Base-by-base conservation (phyloP, 2,113 vertebrate species). In the Tachuris rubrigastra region DNA sequence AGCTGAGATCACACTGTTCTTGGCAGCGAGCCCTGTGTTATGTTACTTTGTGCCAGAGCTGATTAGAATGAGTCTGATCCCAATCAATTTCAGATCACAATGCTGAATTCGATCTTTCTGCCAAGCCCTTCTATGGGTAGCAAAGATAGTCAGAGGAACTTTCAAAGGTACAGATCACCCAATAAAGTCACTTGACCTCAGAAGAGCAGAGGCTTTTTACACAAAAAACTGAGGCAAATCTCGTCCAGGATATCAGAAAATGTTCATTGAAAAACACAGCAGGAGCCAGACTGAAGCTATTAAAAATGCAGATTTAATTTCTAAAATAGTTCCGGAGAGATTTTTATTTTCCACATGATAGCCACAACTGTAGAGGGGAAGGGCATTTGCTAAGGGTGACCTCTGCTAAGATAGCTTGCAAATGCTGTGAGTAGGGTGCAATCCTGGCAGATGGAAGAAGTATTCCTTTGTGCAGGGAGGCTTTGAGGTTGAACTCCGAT, bases 21-120 rank as follows among this genome's bases (percentile, higher is more conserved):
- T 96, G 94, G 96, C 92, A 95, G 68, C 89, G 78, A 35, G 81
- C 93, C 94, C 66, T 55, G 2, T 73, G 60, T 83, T 93, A 14
- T 72, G 56, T 68, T 88, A 53, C 60, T 95, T 63, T 90, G 53
- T 95, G 88, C 85, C 80, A 90, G 69, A 81, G 60, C 72, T 97
- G 90, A 96, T 97, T 92, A 92, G 88, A 86, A 52, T 89, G 62
- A 94, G 52, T 55, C 78, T 83, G 94, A 94, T 96, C 52, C 55
- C 84, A 96, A 94, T 87, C 88, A 95, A 90, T 90, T 94, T 95
- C 69, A 87, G 83, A 92, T 93, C 85, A 93, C 80, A 89, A 60
- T 72, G 66, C 73, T 69, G 77, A 95, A 79, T 12, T 52, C 1
- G 1, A 49, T 59, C 68, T 75, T 94, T 88, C 67, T 95, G 88